Base-by-base conservation (phyloP, 2,888 invertebrate species). In the Latheticus oryzae region DNA sequence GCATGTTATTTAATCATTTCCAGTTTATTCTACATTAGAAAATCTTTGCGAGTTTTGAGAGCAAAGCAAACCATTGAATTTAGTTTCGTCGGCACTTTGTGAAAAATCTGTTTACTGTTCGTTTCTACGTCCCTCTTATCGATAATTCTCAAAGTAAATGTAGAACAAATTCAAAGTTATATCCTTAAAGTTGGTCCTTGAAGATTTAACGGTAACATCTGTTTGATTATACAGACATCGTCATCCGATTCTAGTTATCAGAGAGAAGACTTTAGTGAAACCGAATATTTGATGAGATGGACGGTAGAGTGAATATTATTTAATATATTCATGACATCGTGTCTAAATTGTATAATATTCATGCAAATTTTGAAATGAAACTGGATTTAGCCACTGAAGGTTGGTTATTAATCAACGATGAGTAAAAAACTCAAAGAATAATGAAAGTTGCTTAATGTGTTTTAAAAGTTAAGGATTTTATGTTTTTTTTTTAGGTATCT, bases 241-340 rank as follows among this genome's bases (percentile, higher is more conserved):
- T 33, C 35, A 16, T 35, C 48, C 35, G 26, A 11, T 47, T 48
- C 23, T 5, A 19, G 11, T 11, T 33, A 5, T 8, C 7, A 40
- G 40, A 35, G 7, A 8, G 32, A 32, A 19, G 30, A 19, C 11
- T 21, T 30, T 19, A 30, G 30, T 9, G 45, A 45, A 45, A 45
- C 45, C 45, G 48, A 48, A 48, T 48, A 48, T 48, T 35, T 35
- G 35, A 48, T 48, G 48, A 48, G 48, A 33, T 13, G 35, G 24
- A 32, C 35, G 35, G 13, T 15, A 48, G 35, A 48, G 48, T 48
- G 48, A 48, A 48, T 48, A 35, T 33, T 33, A 32, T 48, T 32
- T 35, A 33, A 48, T 48, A 16, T 45, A 48, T 48, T 48, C 48
- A 48, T 35, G 35, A n/a, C 8, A 15, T 24, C 33, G 16, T 24